Evolutionary conservation across 2,888 invertebrate genomes (phyloP).

Genomic region (Arctia plantaginis): DNA sequence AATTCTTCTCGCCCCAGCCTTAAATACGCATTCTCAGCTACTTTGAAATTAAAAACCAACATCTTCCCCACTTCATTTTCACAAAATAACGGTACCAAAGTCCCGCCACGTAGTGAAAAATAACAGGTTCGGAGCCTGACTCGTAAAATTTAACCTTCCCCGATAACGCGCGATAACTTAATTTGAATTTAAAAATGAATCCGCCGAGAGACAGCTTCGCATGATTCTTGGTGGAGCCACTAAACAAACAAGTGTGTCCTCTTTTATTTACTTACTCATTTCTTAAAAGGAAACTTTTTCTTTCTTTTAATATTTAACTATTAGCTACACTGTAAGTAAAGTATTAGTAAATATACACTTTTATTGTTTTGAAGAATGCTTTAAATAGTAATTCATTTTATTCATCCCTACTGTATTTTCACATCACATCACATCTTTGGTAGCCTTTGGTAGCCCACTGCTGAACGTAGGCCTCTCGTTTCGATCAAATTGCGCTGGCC

Average conservation of each 20-base stretch:
- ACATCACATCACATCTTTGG: too few relatives aligned
- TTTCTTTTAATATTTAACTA: too few relatives aligned
- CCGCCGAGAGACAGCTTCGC: conserved; percentile 42
- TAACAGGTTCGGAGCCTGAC: conserved; percentile 27
- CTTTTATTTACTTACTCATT: neutral
- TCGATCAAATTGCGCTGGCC: too few relatives aligned
- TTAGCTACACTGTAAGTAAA: too few relatives aligned
- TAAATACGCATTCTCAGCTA: conserved; percentile 6
- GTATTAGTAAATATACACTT: too few relatives aligned
- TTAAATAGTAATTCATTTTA: too few relatives aligned
- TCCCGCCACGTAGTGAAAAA: conserved; percentile 40
- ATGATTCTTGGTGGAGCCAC: conserved; percentile 31
- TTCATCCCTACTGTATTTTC: too few relatives aligned
- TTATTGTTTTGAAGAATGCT: too few relatives aligned
- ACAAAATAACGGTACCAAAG: conserved; percentile 30
- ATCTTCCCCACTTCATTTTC: conserved; percentile 27
- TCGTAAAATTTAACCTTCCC: conserved; percentile 53
- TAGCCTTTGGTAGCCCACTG: too few relatives aligned
- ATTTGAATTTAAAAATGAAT: conserved; percentile 63
- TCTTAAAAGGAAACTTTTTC: too few relatives aligned
- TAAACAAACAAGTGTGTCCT: conserved; percentile 13
- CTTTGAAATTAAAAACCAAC: conserved; percentile 26
- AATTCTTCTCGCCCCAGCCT: neutral
- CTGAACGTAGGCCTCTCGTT: too few relatives aligned
- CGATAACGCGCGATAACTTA: conserved; percentile 55